Evolutionary conservation across 2,888 invertebrate genomes (phyloP).

Genomic region (Leptogaster cylindrica): DNA sequence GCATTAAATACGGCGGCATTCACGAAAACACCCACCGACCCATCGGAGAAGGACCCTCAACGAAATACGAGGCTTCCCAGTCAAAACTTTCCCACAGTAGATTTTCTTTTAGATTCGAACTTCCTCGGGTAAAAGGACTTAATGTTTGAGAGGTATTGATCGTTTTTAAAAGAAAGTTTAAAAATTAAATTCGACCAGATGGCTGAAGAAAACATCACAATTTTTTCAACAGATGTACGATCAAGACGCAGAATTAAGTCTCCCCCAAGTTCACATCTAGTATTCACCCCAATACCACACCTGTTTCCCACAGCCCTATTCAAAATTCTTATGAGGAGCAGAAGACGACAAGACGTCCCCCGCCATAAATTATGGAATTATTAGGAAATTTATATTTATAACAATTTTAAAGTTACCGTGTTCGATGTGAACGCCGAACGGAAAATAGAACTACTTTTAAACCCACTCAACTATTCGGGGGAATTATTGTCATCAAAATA

Average conservation of each 20-base stretch:
- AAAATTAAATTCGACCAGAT: conserved; percentile 30
- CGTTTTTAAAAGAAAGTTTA: conserved; percentile 2
- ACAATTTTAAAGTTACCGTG: too few relatives aligned
- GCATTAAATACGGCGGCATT: conserved; percentile 31
- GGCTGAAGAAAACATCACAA: conserved; percentile 23
- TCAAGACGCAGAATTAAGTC: not conserved
- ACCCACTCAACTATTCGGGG: too few relatives aligned
- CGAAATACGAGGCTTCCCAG: not conserved
- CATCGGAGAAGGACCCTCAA: not conserved
- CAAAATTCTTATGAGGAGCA: not conserved
- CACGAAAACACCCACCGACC: conserved; percentile 14
- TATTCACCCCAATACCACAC: not conserved
- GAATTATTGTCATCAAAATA: too few relatives aligned
- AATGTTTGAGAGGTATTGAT: not conserved
- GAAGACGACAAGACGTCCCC: too few relatives aligned
- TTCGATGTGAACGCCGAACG: too few relatives aligned
- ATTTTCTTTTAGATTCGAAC: conserved; percentile 18
- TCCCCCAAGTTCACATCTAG: conserved; percentile 7
- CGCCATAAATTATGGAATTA: too few relatives aligned
- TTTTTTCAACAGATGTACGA: conserved; percentile 21
- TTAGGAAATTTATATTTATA: too few relatives aligned
- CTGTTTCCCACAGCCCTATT: not conserved
- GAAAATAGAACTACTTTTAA: too few relatives aligned
- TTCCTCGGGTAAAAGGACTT: not conserved
- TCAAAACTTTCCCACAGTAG: conserved; percentile 28